These are phyloP conservation scores for Pimephales promelas DNA, from an alignment of 2,113 vertebrate genomes.

Conservation along the genomic window DNA sequence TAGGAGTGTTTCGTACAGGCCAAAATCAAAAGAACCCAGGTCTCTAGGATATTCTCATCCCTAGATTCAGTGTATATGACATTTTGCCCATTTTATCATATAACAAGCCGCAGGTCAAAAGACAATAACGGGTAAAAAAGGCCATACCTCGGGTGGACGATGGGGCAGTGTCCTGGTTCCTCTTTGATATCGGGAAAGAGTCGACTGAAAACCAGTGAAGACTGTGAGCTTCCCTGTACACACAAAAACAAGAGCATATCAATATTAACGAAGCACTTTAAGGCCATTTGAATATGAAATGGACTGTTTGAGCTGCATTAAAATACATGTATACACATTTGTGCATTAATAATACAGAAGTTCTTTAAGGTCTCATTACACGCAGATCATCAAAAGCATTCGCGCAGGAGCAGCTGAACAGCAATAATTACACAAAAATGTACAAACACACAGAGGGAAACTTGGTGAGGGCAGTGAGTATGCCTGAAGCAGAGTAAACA, in stretches of 20 bases:
- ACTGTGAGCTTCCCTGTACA: constrained; percentile 80
- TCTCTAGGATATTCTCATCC: background rate
- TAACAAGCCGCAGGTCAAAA: background rate
- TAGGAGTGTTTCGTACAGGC: background rate
- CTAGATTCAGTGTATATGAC: background rate
- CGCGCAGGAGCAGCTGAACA: background rate
- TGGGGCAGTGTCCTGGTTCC: constrained; percentile 85
- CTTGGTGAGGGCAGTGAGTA: constrained; percentile 42
- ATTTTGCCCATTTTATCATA: background rate
- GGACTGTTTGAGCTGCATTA: constrained; percentile 4
- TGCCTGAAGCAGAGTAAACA: constrained; percentile 58
- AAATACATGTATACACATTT: constrained; percentile 25
- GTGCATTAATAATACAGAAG: constrained; percentile 37
- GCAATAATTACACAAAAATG: constrained; percentile 20
- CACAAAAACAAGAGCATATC: constrained; percentile 13
- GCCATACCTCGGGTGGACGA: constrained; percentile 91
- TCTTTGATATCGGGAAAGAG: constrained; percentile 96
- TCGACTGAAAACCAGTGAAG: constrained; percentile 80
- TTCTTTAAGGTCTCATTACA: constrained; percentile 12
- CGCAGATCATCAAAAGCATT: background rate
- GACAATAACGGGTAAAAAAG: background rate
- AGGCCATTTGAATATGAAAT: constrained; percentile 20
- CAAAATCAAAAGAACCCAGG: background rate
- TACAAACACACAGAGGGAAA: constrained; percentile 46
- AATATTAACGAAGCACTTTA: constrained; percentile 36